phyloP scores from a whole-genome alignment of 2,797 vertebrate species.

The Pygocentrus nattereri region DNA sequence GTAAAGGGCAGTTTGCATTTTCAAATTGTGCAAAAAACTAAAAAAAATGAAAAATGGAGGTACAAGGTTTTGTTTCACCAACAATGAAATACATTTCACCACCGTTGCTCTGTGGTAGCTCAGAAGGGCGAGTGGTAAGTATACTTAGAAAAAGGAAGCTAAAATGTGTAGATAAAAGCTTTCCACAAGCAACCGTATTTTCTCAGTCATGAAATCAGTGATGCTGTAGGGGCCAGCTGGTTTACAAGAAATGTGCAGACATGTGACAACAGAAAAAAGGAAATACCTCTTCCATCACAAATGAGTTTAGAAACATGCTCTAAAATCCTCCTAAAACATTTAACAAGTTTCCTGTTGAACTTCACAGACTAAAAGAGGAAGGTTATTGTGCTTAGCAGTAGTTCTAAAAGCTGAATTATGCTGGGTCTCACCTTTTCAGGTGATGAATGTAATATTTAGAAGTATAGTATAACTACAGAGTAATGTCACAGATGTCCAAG shows the following conservation, averaged over 20 bases:
- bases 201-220: background rate
- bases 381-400: background rate
- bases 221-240: background rate
- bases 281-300: background rate
- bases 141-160: background rate
- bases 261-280: constrained; percentile 1
- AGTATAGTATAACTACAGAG: background rate
- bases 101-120: background rate
- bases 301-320: background rate
- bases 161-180: background rate
- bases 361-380: background rate
- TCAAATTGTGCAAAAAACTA: too few relatives aligned
- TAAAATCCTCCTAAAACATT: background rate
- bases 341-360: background rate
- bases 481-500: too few relatives aligned
- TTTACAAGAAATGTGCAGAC: background rate
- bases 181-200: background rate
- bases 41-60: too few relatives aligned
- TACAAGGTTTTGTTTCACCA: too few relatives aligned
- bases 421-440: background rate
- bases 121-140: background rate
- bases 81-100: too few relatives aligned
- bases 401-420: background rate
- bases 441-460: background rate
- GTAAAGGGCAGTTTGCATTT: too few relatives aligned